These are phyloP conservation scores for Triops cancriformis DNA, from an alignment of 1,140 invertebrate genomes.

Conservation along the genomic window DNA sequence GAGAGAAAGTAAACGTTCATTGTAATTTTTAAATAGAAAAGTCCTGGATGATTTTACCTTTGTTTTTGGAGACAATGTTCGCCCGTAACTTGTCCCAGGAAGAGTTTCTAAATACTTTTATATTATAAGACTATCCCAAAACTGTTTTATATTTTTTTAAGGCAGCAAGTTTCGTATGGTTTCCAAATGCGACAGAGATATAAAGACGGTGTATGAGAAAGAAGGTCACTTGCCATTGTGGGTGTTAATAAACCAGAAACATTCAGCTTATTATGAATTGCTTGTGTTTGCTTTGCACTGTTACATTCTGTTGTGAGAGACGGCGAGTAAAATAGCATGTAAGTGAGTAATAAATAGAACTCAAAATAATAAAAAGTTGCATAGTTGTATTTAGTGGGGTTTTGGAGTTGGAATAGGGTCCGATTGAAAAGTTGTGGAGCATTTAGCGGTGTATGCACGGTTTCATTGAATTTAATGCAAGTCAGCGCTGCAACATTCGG, in stretches of 20 bases:
- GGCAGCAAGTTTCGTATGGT: not conserved
- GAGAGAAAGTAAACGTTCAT: not conserved
- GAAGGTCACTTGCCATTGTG: not conserved
- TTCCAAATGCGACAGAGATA: not conserved
- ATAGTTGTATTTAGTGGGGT: not conserved
- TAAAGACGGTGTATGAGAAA: not conserved
- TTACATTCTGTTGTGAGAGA: not conserved
- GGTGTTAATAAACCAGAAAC: not conserved
- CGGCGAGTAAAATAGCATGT: not conserved
- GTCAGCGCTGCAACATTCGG: too few relatives aligned
- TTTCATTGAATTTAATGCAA: too few relatives aligned
- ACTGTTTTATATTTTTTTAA: not conserved
- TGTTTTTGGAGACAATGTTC: not conserved
- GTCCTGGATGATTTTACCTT: not conserved
- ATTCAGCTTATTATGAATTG: not conserved
- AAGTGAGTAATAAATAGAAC: not conserved
- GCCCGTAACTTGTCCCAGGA: not conserved
- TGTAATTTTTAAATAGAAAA: not conserved
- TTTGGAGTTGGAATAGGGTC: not conserved
- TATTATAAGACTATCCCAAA: not conserved
- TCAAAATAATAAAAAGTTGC: not conserved
- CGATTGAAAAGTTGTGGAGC: not conserved
- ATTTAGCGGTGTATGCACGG: not conserved
- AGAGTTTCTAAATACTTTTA: not conserved
- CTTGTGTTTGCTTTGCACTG: not conserved